These are phyloP conservation scores for Sycophaga agraensis DNA, from an alignment of 1,140 invertebrate genomes.

Conservation along the genomic window DNA sequence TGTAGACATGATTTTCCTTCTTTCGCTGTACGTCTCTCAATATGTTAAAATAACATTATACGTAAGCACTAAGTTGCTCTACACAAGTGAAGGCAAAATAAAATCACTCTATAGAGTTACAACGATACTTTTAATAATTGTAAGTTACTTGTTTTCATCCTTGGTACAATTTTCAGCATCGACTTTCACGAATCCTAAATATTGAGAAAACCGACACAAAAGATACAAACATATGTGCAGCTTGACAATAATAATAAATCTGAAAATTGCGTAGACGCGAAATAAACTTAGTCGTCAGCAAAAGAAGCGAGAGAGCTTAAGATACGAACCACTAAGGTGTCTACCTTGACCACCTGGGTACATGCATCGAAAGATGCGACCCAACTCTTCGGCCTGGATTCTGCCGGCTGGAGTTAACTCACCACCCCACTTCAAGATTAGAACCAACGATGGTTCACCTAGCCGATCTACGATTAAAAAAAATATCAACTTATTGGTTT, in stretches of 20 bases:
- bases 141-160: background rate
- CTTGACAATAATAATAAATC: conserved; percentile 1
- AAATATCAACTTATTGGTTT: no score
- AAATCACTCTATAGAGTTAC: conserved; percentile 1
- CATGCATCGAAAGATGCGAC: conserved; percentile 97
- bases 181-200: conserved; percentile 9
- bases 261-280: background rate
- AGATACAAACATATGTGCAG: background rate
- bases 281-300: conserved; percentile 38
- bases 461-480: conserved; percentile 66
- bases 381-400: conserved; percentile 96
- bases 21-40: conserved; percentile 5
- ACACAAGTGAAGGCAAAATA: background rate
- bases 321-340: conserved; percentile 71
- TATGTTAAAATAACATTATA: background rate
- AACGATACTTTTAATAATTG: background rate
- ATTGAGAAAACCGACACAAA: background rate
- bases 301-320: conserved; percentile 56
- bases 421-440: conserved; percentile 99
- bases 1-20: background rate
- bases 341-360: conserved; percentile 91
- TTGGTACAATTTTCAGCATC: conserved; percentile 8
- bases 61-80: background rate
- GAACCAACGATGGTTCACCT: conserved; percentile 84
- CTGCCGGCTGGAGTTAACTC: conserved; percentile 97